Percentiles rank a stretch among this genome's conserved stretches.
phyloP scores from a whole-genome alignment of 2,888 invertebrate species.

The Trypoxylon attenuatum region DNA sequence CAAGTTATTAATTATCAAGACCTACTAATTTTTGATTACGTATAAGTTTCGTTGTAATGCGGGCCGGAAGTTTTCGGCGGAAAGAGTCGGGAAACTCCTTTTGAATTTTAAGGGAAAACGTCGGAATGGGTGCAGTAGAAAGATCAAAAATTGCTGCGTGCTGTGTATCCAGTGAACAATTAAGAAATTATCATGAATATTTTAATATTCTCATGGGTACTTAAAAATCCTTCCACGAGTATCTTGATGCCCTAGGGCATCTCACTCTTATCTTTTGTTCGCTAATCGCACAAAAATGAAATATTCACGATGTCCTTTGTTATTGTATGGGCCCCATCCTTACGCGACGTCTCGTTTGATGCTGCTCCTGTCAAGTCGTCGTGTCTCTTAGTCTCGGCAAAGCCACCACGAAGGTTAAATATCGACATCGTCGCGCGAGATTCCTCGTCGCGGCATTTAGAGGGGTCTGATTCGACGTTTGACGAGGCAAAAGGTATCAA shows the following conservation, averaged over 20 bases:
- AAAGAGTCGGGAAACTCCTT: neutral
- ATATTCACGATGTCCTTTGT: constrained; percentile 4
- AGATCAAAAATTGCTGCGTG: neutral
- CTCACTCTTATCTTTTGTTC: constrained; percentile 1
- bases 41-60: too few relatives aligned
- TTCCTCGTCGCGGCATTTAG: neutral
- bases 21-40: too few relatives aligned
- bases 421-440: too few relatives aligned
- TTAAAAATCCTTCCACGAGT: constrained; percentile 2
- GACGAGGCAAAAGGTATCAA: constrained; percentile 21
- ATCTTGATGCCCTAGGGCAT: neutral
- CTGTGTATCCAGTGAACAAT: constrained; percentile 8
- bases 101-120: neutral
- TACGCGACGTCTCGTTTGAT: neutral
- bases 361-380: neutral
- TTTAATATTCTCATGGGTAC: constrained; percentile 3
- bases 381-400: neutral
- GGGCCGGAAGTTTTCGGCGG: too few relatives aligned
- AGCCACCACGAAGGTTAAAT: neutral
- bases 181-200: constrained; percentile 16
- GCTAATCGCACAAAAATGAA: neutral
- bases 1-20: too few relatives aligned
- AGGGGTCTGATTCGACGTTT: neutral
- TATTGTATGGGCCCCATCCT: neutral
- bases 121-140: neutral